phyloP scores from a whole-genome alignment of 2,113 vertebrate species.

The Dolichotis patagonum region DNA sequence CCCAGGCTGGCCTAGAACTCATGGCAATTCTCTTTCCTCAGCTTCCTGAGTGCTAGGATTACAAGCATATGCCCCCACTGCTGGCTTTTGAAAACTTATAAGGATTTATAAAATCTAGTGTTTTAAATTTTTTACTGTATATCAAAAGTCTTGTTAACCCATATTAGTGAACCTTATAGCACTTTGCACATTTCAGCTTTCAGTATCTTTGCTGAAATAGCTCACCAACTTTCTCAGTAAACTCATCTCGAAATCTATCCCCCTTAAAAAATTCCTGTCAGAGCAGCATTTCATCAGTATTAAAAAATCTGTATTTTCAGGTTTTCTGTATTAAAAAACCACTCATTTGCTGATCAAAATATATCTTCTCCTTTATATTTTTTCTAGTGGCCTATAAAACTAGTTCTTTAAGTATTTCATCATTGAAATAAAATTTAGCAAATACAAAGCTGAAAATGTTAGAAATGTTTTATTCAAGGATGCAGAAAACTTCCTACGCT shows the following conservation, averaged over 20 bases:
- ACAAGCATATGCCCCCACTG: background rate
- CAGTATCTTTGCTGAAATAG: background rate
- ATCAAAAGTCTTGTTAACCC: background rate
- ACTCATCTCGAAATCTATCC: background rate
- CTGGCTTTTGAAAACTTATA: background rate
- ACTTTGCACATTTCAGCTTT: background rate
- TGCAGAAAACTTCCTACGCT: background rate
- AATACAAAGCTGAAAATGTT: slow-evolving; percentile 21
- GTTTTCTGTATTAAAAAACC: slow-evolving; percentile 4
- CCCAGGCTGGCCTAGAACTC: background rate
- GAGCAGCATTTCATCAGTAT: background rate
- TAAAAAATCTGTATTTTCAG: slow-evolving; percentile 3
- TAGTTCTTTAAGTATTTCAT: background rate
- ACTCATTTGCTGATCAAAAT: slow-evolving; percentile 12
- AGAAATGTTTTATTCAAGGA: background rate
- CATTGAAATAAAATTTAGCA: background rate
- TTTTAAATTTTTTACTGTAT: background rate
- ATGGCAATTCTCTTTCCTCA: background rate
- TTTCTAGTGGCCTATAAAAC: background rate
- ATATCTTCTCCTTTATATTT: background rate
- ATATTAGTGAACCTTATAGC: background rate
- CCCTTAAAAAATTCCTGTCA: background rate
- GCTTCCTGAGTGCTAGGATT: background rate
- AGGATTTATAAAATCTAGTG: background rate
- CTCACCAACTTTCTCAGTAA: slow-evolving; percentile 13